Conservation (phyloP, 2,888 invertebrate species). For the Oscheius sp. region DNA sequence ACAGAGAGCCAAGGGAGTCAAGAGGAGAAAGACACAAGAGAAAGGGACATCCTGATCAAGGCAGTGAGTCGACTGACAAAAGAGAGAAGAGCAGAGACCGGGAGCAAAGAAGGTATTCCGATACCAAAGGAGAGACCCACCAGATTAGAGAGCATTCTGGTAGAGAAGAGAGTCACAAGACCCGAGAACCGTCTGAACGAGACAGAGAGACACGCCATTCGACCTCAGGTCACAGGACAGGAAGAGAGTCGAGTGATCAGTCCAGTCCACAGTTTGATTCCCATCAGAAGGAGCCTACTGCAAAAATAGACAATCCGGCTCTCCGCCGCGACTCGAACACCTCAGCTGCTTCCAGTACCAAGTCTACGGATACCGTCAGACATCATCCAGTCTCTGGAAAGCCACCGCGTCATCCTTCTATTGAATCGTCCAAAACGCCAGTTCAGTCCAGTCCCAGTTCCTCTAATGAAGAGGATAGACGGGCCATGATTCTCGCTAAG, state of each 20-base stretch:
- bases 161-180: background rate
- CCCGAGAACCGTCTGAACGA: conserved; percentile 8
- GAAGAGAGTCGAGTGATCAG: conserved; percentile 12
- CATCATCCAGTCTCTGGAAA: conserved; percentile 6
- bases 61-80: no score
- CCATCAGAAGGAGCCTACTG: background rate
- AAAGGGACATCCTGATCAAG: no score
- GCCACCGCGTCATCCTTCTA: conserved; percentile 10
- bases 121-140: no score
- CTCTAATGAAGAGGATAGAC: conserved; percentile 24
- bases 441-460: conserved; percentile 14
- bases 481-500: background rate
- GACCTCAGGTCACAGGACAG: background rate
- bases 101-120: no score
- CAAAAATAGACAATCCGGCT: background rate
- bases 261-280: background rate
- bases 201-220: no score
- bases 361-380: conserved; percentile 34
- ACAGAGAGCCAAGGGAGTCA: no score
- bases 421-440: background rate
- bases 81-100: no score
- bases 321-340: conserved; percentile 7
- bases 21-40: no score
- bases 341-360: conserved; percentile 33
- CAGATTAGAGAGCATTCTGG: background rate